Evolutionary conservation across 2,888 invertebrate species (phyloP), one percentile per base, ranked within the genome.

Genomic region (Macroteleia sp.): DNA sequence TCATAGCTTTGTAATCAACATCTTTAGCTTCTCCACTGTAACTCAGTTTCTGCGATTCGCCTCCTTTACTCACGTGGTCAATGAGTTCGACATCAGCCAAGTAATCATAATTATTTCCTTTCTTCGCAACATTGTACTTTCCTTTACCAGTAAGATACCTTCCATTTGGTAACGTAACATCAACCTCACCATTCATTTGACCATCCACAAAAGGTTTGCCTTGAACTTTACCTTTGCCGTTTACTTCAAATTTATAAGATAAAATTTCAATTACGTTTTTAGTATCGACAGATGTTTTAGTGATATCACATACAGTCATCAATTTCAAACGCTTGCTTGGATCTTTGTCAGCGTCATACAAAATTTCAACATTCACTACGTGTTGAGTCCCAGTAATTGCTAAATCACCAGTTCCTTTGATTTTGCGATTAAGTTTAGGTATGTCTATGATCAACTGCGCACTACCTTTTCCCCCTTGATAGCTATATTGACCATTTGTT

Each of bases 341-440:
- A 86, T 96, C 94, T 85, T 95, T 95, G 52, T 94, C 94, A 74
- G 93, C 95, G 88, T 96, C 94, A 25, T 95, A 94, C 82, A 92
- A 94, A 2, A 97, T 56, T 44, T 94, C 95, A 0, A 94, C 84
- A 46, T 94, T 94, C 0, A 94, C 92, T 75, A 94, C 93, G 88
- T 93, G 95, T 1, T 93, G 93, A 0, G 94, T 94, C 0, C 94
- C 93, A 54, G 93, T 93, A 0, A 94, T 89, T 0, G 93, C 91
- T 84, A 96, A 93, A 54, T 94, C 94, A 0, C 94, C 92, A 41
- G 87, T 91, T 1, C 89, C 91, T 67, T 91, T 90, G 62, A 92
- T 87, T 81, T 92, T 91, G 1, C 91, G 83, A 9, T 85, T 84
- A 61, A 93, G 92, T 89, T 92, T 93, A 41, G 93, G 93, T 14